These are phyloP conservation scores for Microtus pennsylvanicus DNA, from an alignment of 2,113 vertebrate species.

Conservation along the genomic window DNA sequence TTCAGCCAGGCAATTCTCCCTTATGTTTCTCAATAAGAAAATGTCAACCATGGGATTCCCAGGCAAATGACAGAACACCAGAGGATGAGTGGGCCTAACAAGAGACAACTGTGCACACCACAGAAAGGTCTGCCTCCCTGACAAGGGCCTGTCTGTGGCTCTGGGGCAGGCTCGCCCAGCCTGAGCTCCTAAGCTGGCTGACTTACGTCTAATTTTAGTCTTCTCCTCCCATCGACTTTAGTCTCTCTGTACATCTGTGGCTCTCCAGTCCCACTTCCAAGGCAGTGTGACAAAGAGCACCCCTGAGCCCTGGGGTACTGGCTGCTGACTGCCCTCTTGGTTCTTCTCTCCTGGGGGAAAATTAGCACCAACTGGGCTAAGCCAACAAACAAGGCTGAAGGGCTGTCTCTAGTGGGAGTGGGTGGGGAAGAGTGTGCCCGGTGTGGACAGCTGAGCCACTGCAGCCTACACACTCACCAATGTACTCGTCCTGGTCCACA, in stretches of 20 bases:
- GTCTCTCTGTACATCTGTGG: not conserved
- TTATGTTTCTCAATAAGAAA: not conserved
- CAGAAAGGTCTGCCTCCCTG: not conserved
- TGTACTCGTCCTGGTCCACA: conserved; percentile 98
- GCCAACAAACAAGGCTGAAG: not conserved
- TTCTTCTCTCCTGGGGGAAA: not conserved
- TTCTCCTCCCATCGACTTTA: not conserved
- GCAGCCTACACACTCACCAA: conserved; percentile 88
- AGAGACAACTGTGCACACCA: too few relatives aligned
- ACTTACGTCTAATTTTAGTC: not conserved
- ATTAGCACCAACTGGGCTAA: not conserved
- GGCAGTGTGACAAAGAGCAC: not conserved
- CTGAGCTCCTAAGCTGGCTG: not conserved
- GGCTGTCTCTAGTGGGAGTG: not conserved
- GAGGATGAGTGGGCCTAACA: not conserved
- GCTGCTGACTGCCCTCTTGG: not conserved
- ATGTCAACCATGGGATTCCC: rapidly evolving
- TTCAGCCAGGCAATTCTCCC: not conserved
- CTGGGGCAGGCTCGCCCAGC: too few relatives aligned
- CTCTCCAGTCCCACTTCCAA: not conserved
- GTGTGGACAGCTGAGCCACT: not conserved
- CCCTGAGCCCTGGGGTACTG: rapidly evolving
- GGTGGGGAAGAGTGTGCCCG: not conserved
- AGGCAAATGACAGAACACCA: not conserved
- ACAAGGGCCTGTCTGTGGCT: not conserved